Evolutionary conservation across 2,113 vertebrate genomes (phyloP).

Genomic region (Tupaia tana): DNA sequence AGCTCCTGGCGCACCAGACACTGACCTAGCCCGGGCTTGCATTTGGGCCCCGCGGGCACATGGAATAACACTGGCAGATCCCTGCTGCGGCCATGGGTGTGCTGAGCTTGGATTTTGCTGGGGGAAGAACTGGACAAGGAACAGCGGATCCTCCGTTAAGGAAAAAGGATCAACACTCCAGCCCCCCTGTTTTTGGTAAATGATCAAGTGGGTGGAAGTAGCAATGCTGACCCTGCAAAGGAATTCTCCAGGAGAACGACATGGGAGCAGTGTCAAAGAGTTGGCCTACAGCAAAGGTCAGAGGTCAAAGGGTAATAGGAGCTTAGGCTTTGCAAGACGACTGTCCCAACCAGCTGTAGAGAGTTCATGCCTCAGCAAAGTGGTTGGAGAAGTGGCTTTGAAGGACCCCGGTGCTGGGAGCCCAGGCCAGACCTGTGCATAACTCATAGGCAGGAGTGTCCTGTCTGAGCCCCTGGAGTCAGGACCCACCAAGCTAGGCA

Average conservation of each 20-base stretch:
- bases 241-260: not conserved
- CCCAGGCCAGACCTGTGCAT: not conserved
- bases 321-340: not conserved
- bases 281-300: not conserved
- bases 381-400: not conserved
- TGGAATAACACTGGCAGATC: fast-evolving
- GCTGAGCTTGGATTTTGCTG: not conserved
- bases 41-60: not conserved
- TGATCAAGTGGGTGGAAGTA: not conserved
- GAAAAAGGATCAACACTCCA: not conserved
- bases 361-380: not conserved
- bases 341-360: not conserved
- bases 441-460: not conserved
- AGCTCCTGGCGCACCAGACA: not conserved
- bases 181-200: not conserved
- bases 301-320: not conserved
- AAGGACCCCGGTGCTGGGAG: not conserved
- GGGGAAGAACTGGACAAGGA: not conserved
- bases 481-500: too few species aligned
- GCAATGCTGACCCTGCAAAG: not conserved
- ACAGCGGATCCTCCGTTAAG: not conserved
- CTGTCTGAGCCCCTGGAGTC: not conserved
- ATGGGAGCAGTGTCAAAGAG: not conserved
- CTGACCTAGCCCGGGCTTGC: too few species aligned
- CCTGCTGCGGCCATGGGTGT: too few species aligned